Conservation (phyloP, 2,888 invertebrate species). For the Hoplodrina ambigua region DNA sequence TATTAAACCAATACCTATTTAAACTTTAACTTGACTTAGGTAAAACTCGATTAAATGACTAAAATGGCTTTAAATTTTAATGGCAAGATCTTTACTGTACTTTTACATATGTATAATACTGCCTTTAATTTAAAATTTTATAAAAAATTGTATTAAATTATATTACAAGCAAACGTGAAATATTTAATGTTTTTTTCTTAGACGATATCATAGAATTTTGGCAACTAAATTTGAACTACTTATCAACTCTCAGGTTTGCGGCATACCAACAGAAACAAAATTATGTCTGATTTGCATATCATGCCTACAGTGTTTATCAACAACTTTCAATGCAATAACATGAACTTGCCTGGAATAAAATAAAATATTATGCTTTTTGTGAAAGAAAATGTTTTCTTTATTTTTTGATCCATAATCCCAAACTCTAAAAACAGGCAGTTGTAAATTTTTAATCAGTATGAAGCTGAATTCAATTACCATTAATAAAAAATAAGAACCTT, state of each 20-base stretch:
- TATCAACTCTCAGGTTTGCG: slow-evolving; percentile 19
- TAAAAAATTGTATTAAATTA: too few species aligned
- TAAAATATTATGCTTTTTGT: too few species aligned
- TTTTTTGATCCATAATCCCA: not conserved
- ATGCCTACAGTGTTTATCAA: not conserved
- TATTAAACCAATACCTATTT: too few species aligned
- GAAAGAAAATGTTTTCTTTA: not conserved
- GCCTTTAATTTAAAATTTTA: too few species aligned
- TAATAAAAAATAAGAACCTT: slow-evolving; percentile 5
- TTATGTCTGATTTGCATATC: not conserved
- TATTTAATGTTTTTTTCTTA: not conserved
- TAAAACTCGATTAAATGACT: too few species aligned
- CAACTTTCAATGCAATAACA: slow-evolving; percentile 2
- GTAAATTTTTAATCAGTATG: slow-evolving; percentile 42
- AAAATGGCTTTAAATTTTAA: too few species aligned
- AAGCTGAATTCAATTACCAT: slow-evolving; percentile 35
- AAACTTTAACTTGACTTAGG: too few species aligned
- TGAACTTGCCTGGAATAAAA: not conserved
- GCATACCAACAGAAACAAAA: slow-evolving; percentile 16
- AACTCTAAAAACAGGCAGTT: not conserved
- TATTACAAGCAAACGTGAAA: not conserved
- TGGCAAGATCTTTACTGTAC: too few species aligned
- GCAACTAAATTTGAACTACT: slow-evolving; percentile 11
- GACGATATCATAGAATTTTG: slow-evolving; percentile 4
- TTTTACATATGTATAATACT: too few species aligned